These are phyloP conservation scores for Simalia tracyae DNA, from an alignment of 2,797 vertebrate genomes.

Conservation along the genomic window DNA sequence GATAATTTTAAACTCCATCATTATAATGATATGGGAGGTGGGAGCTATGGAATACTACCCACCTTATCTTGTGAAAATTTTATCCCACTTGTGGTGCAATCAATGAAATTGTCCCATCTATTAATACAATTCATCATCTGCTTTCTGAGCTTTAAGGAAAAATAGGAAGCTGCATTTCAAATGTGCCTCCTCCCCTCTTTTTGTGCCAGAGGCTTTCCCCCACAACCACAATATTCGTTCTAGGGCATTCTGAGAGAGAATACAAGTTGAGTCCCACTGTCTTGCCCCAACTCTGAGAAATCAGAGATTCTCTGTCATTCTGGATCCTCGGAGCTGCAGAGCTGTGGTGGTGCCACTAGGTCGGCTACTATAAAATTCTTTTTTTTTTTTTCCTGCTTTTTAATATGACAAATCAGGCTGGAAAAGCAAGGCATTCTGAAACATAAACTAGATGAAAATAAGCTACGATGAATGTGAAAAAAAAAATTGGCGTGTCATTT, in stretches of 20 bases:
- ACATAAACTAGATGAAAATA: constrained; percentile 69
- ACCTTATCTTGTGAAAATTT: background rate
- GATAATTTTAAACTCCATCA: background rate
- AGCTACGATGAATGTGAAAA: constrained; percentile 67
- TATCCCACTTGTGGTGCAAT: background rate
- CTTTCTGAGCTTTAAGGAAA: constrained; percentile 1
- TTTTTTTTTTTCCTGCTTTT: background rate
- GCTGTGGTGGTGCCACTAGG: constrained; percentile 29
- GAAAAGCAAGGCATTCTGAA: constrained; percentile 63
- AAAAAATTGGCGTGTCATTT: constrained; percentile 58
- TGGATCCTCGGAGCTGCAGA: constrained; percentile 14
- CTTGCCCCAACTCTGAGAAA: constrained; percentile 23
- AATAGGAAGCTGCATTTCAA: background rate
- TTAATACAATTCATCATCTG: background rate
- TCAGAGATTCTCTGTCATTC: constrained; percentile 28
- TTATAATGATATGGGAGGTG: background rate
- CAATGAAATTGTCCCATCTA: background rate
- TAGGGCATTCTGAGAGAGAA: background rate
- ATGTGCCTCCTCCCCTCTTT: background rate
- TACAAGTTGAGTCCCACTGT: background rate
- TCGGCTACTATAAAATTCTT: constrained; percentile 12
- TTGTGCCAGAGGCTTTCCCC: background rate
- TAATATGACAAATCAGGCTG: constrained; percentile 59
- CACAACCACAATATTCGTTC: background rate
- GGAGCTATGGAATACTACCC: background rate